phyloP scores from a whole-genome alignment of 2,888 invertebrate genomes.

The Dioctria linearis region DNA sequence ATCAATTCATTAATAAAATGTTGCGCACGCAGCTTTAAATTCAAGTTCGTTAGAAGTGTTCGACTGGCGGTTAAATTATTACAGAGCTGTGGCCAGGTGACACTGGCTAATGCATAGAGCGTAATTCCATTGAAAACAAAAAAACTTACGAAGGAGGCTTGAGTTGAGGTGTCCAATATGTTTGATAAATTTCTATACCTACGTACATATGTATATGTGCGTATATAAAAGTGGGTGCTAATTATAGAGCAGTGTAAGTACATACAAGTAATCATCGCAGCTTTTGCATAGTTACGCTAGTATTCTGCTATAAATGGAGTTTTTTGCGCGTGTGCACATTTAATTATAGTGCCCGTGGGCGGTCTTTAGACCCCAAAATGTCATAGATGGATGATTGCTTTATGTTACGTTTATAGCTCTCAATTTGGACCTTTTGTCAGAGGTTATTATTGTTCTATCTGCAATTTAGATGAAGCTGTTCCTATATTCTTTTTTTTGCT shows the following conservation, averaged over 20 bases:
- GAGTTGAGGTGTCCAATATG: not conserved
- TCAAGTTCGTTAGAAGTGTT: conserved; percentile 49
- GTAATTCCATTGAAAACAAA: not conserved
- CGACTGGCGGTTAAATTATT: conserved; percentile 38
- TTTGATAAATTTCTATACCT: not conserved
- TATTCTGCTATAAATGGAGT: conserved; percentile 38
- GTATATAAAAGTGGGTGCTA: conserved; percentile 36
- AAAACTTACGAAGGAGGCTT: not conserved
- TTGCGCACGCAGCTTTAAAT: conserved; percentile 26
- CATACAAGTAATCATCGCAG: not conserved
- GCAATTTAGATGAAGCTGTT: conserved; percentile 4
- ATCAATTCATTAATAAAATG: conserved; percentile 44
- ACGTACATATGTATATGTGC: not conserved
- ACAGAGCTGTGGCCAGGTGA: conserved; percentile 7
- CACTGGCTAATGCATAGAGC: conserved; percentile 24
- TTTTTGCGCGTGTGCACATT: conserved; percentile 42
- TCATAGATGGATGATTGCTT: conserved; percentile 45
- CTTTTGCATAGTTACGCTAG: not conserved
- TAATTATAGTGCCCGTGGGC: conserved; percentile 40
- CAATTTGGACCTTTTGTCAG: conserved; percentile 6
- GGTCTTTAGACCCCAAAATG: conserved; percentile 46
- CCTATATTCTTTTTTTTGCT: not conserved
- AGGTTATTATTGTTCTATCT: conserved; percentile 30
- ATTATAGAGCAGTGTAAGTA: conserved; percentile 11
- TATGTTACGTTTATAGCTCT: not conserved